phyloP scores from a whole-genome alignment of 2,797 vertebrate species.

The Melanotaenia parkinsoni region DNA sequence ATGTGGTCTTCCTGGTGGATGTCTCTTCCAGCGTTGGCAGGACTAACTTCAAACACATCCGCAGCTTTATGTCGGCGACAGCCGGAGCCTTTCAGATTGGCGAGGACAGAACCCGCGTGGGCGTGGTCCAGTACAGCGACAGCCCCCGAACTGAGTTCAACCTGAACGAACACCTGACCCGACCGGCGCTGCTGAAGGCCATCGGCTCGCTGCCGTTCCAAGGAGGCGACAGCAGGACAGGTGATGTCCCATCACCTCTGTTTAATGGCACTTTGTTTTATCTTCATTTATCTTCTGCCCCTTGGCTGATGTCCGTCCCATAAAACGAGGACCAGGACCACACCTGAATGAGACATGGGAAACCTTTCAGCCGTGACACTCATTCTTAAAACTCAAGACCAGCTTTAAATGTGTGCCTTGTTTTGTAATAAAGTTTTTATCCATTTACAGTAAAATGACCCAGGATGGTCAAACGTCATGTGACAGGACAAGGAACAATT shows the following conservation, averaged over 20 bases:
- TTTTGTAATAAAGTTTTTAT: too few relatives aligned
- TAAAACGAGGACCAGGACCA: too few relatives aligned
- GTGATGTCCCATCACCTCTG: background rate
- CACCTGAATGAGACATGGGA: too few relatives aligned
- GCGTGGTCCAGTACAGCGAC: constrained; percentile 90
- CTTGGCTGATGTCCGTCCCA: too few relatives aligned
- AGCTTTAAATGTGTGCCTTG: too few relatives aligned
- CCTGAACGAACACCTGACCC: constrained; percentile 86
- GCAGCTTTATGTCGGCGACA: constrained; percentile 86
- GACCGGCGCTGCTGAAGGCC: constrained; percentile 86
- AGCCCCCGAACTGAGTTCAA: constrained; percentile 90
- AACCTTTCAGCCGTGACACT: too few relatives aligned
- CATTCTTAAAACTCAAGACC: too few relatives aligned
- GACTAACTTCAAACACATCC: constrained; percentile 89
- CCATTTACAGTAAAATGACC: too few relatives aligned
- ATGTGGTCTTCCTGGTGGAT: constrained; percentile 92
- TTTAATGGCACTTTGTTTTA: too few relatives aligned
- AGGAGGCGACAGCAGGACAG: constrained; percentile 91
- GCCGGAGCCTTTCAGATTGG: constrained; percentile 92
- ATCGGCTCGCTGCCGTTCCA: constrained; percentile 90
- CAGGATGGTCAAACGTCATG: too few relatives aligned
- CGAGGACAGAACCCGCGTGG: constrained; percentile 90
- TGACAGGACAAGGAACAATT: too few relatives aligned
- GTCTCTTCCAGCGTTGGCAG: constrained; percentile 91
- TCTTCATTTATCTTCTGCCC: too few relatives aligned